Evolutionary conservation across 2,888 invertebrate genomes (phyloP).

Genomic region (Metacarcinus magister): DNA sequence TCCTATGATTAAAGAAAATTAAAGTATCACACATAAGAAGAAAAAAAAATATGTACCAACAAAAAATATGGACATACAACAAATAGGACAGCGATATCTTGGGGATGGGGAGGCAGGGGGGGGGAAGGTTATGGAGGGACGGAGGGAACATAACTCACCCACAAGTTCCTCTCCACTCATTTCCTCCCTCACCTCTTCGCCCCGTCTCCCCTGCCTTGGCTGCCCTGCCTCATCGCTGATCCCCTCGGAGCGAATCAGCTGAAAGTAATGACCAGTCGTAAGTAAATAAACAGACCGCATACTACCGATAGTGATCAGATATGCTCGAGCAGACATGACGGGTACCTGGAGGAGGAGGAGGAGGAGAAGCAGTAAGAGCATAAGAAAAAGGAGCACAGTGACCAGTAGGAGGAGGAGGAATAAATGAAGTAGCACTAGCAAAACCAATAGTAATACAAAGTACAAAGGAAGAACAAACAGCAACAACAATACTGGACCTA

Average conservation of each 20-base stretch:
- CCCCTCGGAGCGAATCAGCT: not conserved
- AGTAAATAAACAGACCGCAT: slow-evolving; percentile 38
- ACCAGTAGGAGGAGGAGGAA: slow-evolving; percentile 12
- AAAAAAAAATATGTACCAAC: not conserved
- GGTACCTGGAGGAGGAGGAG: slow-evolving; percentile 11
- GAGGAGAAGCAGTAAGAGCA: not conserved
- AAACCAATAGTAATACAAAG: too few species aligned
- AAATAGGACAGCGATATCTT: not conserved
- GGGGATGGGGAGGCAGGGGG: not conserved
- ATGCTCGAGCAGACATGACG: slow-evolving; percentile 6
- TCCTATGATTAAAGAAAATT: not conserved
- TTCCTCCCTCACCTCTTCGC: not conserved
- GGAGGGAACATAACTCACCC: not conserved
- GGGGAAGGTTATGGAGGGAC: not conserved
- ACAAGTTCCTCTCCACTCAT: not conserved
- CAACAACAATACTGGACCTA: too few species aligned
- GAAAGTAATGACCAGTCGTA: slow-evolving; percentile 30
- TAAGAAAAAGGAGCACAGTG: too few species aligned
- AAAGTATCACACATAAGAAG: not conserved
- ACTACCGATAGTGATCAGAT: slow-evolving; percentile 30
- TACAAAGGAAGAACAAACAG: too few species aligned
- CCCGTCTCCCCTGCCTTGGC: not conserved
- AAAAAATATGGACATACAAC: not conserved
- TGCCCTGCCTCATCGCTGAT: not conserved
- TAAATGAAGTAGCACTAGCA: not conserved